These are phyloP conservation scores for Lycaena phlaeas DNA, from an alignment of 2,888 invertebrate species.

Conservation along the genomic window DNA sequence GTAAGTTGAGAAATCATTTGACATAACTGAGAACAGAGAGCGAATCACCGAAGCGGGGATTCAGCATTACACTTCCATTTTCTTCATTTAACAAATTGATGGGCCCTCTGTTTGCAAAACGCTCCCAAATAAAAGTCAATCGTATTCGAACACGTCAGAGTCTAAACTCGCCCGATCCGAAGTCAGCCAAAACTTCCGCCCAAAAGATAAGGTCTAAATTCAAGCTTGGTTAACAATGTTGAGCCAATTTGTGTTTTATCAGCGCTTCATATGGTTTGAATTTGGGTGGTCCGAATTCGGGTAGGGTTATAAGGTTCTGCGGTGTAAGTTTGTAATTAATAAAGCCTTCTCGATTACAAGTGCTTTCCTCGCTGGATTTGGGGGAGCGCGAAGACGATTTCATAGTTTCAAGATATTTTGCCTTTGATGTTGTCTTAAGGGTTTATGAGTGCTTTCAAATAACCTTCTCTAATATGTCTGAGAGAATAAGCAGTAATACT, in stretches of 20 bases:
- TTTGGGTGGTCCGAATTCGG: conserved; percentile 34
- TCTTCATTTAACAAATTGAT: conserved; percentile 73
- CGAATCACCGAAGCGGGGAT: conserved; percentile 41
- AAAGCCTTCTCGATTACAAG: conserved; percentile 71
- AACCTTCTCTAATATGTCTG: no score
- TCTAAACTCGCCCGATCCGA: conserved; percentile 30
- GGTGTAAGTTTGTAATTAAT: conserved; percentile 72
- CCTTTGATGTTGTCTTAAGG: no score
- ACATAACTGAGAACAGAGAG: conserved; percentile 42
- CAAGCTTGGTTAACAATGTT: conserved; percentile 35
- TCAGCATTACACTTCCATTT: conserved; percentile 59
- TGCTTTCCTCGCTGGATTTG: conserved; percentile 54
- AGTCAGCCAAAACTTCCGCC: conserved; percentile 40
- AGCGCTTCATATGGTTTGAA: conserved; percentile 41
- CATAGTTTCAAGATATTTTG: conserved; percentile 3
- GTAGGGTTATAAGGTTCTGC: conserved; percentile 36
- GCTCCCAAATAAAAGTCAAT: conserved; percentile 27
- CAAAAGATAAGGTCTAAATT: conserved; percentile 62
- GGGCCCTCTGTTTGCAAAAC: conserved; percentile 36
- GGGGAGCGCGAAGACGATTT: conserved; percentile 19
- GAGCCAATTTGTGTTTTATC: conserved; percentile 55
- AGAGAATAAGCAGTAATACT: no score
- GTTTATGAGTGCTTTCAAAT: no score
- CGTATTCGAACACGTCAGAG: conserved; percentile 31
- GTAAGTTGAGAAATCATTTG: conserved; percentile 22